Conservation (phyloP, 2,113 vertebrate species). For the Cyphomyrus discorhynchus region DNA sequence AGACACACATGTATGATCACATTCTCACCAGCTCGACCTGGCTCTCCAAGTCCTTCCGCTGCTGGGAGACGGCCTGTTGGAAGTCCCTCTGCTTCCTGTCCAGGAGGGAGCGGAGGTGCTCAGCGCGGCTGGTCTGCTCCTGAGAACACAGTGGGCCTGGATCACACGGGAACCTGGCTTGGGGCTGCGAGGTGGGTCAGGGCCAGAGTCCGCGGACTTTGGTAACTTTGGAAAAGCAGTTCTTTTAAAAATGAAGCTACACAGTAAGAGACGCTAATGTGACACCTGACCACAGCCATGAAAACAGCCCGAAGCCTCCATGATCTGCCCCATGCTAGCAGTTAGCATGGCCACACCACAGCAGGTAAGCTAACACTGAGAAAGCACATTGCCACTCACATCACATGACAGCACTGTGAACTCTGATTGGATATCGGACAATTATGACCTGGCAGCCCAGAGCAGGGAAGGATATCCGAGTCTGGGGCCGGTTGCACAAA, state of each 20-base stretch:
- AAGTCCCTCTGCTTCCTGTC: conserved; percentile 67
- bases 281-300: neutral
- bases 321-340: neutral
- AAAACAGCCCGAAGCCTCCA: neutral
- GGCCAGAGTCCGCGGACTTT: neutral
- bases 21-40: conserved; percentile 70
- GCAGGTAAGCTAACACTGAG: neutral
- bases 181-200: neutral
- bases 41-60: conserved; percentile 72
- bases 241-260: neutral
- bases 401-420: neutral
- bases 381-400: neutral
- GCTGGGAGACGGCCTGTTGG: conserved; percentile 63
- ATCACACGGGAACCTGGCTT: neutral
- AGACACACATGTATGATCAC: neutral
- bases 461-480: neutral
- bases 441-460: neutral
- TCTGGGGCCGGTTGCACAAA: neutral
- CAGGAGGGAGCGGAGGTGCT: conserved; percentile 68
- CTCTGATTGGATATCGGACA: neutral
- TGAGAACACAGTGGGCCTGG: conserved; percentile 42
- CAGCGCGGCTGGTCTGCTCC: conserved; percentile 65
- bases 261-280: neutral
- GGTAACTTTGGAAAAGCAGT: neutral
- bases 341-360: neutral